phyloP scores from a whole-genome alignment of 2,888 invertebrate species.

The Hedya salicella region DNA sequence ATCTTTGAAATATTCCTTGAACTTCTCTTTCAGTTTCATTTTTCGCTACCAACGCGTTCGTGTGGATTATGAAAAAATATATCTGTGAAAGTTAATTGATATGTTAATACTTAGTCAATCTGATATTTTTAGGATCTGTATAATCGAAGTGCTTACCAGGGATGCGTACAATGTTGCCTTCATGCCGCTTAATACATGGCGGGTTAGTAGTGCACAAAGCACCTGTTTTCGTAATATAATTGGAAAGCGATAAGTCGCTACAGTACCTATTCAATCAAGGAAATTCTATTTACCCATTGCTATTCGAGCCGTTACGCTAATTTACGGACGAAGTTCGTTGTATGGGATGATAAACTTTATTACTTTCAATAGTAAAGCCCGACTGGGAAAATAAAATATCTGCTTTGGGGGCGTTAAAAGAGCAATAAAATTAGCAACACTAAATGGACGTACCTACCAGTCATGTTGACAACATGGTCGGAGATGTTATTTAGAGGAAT shows the following conservation, averaged over 20 bases:
- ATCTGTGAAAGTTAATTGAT: constrained; percentile 45
- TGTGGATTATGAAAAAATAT: constrained; percentile 46
- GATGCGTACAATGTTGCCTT: constrained; percentile 52
- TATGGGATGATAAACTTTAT: constrained; percentile 4
- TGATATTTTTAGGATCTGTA: not conserved
- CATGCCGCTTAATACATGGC: constrained; percentile 26
- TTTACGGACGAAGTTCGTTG: constrained; percentile 22
- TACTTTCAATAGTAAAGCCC: no score
- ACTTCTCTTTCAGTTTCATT: constrained; percentile 54
- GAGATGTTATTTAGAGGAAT: no score
- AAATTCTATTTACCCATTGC: constrained; percentile 40
- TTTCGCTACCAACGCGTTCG: constrained; percentile 52
- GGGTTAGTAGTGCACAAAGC: constrained; percentile 9
- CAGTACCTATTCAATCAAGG: constrained; percentile 38
- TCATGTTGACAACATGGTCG: no score
- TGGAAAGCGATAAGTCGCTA: constrained; percentile 40
- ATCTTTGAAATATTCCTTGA: constrained; percentile 58
- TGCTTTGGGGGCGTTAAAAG: no score
- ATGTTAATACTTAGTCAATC: no score
- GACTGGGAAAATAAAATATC: no score
- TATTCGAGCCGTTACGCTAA: constrained; percentile 40
- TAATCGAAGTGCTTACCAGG: constrained; percentile 54
- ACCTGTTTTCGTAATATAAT: constrained; percentile 39
- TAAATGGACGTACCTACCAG: no score
- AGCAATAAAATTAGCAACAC: no score